Evolutionary conservation across 1,140 invertebrate species (phyloP), one percentile per base, ranked within the genome.

Genomic region (Thereuonema tuberculata): DNA sequence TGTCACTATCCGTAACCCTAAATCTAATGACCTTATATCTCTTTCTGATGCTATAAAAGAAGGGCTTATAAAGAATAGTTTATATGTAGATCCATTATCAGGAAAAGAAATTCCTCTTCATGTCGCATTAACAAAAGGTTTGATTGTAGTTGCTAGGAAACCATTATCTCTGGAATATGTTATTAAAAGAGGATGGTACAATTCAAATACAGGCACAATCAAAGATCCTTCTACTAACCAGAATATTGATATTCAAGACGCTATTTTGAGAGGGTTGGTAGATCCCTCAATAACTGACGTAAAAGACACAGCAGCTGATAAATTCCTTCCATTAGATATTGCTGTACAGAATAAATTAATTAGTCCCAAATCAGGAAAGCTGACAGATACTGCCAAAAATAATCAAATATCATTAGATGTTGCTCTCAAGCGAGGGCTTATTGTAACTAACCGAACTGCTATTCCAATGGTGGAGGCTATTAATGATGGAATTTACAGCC

Each of bases 261-360:
- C 86, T 15, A 81, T 93, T 46, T 80, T 82, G 67, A 80, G 84
- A 68, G 83, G 84, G 62, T 81, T 94, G 55, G 79, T 93, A 27
- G 85, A 93, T 75, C 80, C 84, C 1, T 84, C 84, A 62, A 86
- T 88, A 63, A 86, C 85, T n/a, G 80, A 86, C 70, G 84, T 87
- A 65, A 84, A 84, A 70, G 86, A 93, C 68, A 83, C 82, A 0
- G 80, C 80, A 67, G 80, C 78, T 52, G 80, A 85, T 56, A 78
- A 78, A 58, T 84, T 82, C 66, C 70, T 77, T 21, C 65, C 70
- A 54, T 61, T 77, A 17, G 69, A 70, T 47, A 73, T 74, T 27
- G 72, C 74, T 26, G 58, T 77, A 26, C 62, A 68, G n/a, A 69
- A 58, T 37, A 67, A 70, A n/a, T 62, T 76, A 21, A 67, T 78